Percentiles rank a stretch among this genome's conserved stretches.
These are phyloP conservation scores for Liposcelis brunnea DNA, from an alignment of 2,888 invertebrate species.

Conservation along the genomic window DNA sequence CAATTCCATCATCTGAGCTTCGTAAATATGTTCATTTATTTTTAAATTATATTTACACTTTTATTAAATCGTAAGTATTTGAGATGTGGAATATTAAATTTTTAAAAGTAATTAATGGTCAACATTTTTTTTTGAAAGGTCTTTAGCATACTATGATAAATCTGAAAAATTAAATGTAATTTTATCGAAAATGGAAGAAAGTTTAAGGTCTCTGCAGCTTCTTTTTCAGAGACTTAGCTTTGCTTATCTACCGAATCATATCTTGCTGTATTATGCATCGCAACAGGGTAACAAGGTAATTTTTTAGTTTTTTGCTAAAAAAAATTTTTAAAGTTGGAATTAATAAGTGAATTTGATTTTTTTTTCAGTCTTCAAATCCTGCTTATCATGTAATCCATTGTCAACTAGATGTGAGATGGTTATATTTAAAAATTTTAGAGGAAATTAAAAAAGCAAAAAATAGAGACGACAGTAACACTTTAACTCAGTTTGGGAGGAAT, in stretches of 20 bases:
- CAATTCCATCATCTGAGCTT: not conserved
- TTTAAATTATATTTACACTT: not conserved
- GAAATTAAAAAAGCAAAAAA: slow-evolving; percentile 15
- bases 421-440: slow-evolving; percentile 22
- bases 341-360: no score
- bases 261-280: not conserved
- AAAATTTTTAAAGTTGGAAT: no score
- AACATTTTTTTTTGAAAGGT: not conserved
- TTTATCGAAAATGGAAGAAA: not conserved
- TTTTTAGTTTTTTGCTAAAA: slow-evolving; percentile 10
- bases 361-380: slow-evolving; percentile 26
- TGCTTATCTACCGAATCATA: not conserved
- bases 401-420: slow-evolving; percentile 32
- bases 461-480: slow-evolving; percentile 18
- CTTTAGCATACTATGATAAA: not conserved
- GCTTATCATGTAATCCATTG: slow-evolving; percentile 32
- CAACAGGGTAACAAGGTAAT: not conserved
- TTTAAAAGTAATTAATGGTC: no score
- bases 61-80: not conserved
- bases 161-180: not conserved
- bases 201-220: not conserved
- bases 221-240: not conserved
- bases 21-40: not conserved
- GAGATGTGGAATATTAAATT: no score
- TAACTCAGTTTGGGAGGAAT: slow-evolving; percentile 12